These are phyloP conservation scores for Pygocentrus nattereri DNA, from an alignment of 2,797 vertebrate species.

Conservation along the genomic window DNA sequence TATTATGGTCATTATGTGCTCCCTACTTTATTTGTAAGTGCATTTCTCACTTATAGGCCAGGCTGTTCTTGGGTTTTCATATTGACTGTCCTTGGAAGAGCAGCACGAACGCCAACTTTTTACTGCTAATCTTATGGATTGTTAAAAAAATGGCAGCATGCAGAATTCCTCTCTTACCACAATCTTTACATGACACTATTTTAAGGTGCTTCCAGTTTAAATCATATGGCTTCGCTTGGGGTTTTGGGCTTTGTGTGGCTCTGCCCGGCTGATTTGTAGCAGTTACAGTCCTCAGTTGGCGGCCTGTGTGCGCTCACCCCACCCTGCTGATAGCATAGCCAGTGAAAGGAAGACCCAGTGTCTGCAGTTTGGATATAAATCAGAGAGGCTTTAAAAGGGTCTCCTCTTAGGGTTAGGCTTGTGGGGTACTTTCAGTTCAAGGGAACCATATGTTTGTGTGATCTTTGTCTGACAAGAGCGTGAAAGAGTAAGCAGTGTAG, in stretches of 20 bases:
- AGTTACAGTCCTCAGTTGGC: slow-evolving; percentile 37
- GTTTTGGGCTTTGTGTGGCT: slow-evolving; percentile 36
- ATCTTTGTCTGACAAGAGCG: slow-evolving; percentile 14
- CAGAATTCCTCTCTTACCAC: slow-evolving; percentile 14
- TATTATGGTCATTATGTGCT: background rate
- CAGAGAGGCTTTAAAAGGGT: slow-evolving; percentile 29
- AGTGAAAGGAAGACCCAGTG: slow-evolving; percentile 34
- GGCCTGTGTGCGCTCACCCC: slow-evolving; percentile 40
- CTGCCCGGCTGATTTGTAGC: slow-evolving; percentile 46
- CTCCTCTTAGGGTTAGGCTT: slow-evolving; percentile 7
- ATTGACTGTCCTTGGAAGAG: background rate
- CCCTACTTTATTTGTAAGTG: background rate
- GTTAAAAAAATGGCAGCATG: background rate
- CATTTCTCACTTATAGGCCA: background rate
- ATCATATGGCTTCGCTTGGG: slow-evolving; percentile 13
- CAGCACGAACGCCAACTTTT: background rate
- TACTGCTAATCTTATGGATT: slow-evolving; percentile 1
- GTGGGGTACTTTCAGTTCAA: background rate
- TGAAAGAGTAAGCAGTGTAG: background rate
- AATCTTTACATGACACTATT: slow-evolving; percentile 24
- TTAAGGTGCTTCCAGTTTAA: slow-evolving; percentile 25
- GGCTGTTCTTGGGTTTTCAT: background rate
- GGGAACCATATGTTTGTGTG: slow-evolving; percentile 34
- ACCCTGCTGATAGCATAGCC: slow-evolving; percentile 50
- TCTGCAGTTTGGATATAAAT: slow-evolving; percentile 52